Conservation (phyloP, 2,888 invertebrate genomes). For the Platerodrilus igneus region DNA sequence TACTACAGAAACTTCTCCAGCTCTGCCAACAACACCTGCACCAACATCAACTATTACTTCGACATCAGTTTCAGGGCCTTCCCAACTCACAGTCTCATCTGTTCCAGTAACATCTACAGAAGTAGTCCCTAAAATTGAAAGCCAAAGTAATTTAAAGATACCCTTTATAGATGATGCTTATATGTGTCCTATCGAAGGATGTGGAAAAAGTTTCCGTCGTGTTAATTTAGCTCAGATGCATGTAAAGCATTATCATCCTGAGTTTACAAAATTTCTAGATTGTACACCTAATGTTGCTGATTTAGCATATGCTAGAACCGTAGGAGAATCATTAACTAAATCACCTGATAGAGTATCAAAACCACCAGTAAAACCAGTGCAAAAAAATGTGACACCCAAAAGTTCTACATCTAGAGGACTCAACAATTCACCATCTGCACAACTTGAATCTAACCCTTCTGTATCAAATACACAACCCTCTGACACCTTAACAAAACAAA, state of each 20-base stretch:
- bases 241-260: conserved; percentile 89
- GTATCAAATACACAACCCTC: conserved; percentile 2
- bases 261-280: conserved; percentile 69
- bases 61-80: conserved; percentile 4
- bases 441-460: conserved; percentile 24
- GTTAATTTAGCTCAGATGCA: conserved; percentile 89
- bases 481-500: conserved; percentile 11
- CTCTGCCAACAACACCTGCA: conserved; percentile 12
- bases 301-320: conserved; percentile 75
- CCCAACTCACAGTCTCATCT: conserved; percentile 7
- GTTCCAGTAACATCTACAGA: conserved; percentile 8
- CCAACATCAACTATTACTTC: background rate
- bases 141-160: conserved; percentile 40
- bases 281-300: conserved; percentile 82
- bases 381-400: conserved; percentile 25
- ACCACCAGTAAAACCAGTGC: conserved; percentile 10
- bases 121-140: conserved; percentile 26
- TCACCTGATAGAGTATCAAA: conserved; percentile 32
- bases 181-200: conserved; percentile 75
- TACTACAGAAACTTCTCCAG: conserved; percentile 4
- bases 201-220: conserved; percentile 85
- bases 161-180: conserved; percentile 60
- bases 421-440: conserved; percentile 25
- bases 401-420: conserved; percentile 12
- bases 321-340: conserved; percentile 55